These are phyloP conservation scores for Hippocampus guttulatus DNA, from an alignment of 2,113 vertebrate genomes.

Conservation along the genomic window DNA sequence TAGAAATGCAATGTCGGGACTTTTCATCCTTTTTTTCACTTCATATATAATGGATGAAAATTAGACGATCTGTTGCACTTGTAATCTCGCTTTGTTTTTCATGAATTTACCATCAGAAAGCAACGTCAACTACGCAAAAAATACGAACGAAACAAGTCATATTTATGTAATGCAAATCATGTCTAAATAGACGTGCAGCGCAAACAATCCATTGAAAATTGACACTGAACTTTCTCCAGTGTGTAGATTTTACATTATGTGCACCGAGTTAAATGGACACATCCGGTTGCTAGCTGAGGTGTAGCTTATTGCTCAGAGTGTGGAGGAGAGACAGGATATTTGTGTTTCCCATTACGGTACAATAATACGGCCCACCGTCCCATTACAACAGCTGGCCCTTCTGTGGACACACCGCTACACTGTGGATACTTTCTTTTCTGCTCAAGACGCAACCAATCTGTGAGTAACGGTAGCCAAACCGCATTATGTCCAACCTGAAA, in stretches of 20 bases:
- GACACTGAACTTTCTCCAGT: neutral
- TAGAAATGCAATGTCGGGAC: too few species aligned
- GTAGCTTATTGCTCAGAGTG: slow-evolving; percentile 5
- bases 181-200: too few species aligned
- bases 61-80: too few species aligned
- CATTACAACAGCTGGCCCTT: neutral
- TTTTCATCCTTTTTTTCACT: too few species aligned
- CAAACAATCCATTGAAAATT: too few species aligned
- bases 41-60: too few species aligned
- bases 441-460: neutral
- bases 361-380: slow-evolving; percentile 7
- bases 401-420: neutral
- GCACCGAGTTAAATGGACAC: neutral
- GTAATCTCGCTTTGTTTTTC: too few species aligned
- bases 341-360: slow-evolving; percentile 20
- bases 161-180: too few species aligned
- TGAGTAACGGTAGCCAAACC: slow-evolving; percentile 16
- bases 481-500: neutral
- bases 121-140: too few species aligned
- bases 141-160: too few species aligned
- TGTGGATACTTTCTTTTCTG: neutral
- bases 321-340: neutral
- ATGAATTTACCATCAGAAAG: too few species aligned
- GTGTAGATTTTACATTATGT: neutral
- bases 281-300: slow-evolving; percentile 22